phyloP scores from a whole-genome alignment of 1,140 invertebrate genomes.

The Armadillidium nasatum region DNA sequence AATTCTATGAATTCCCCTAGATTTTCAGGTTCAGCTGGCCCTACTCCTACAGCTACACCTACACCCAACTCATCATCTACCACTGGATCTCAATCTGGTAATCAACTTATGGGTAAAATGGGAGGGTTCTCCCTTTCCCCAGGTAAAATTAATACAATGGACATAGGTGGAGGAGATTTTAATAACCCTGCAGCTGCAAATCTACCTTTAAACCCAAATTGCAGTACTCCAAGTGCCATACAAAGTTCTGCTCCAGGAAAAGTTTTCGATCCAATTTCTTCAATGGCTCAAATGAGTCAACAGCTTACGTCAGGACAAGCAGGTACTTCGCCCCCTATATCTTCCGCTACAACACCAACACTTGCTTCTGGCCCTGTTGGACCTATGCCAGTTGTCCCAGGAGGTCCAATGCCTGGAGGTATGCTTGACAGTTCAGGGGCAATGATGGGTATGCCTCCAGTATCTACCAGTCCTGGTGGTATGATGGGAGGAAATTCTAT shows the following conservation, averaged over 20 bases:
- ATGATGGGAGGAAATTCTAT: constrained; percentile 35
- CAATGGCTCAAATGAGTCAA: constrained; percentile 88
- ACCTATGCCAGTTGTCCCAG: constrained; percentile 29
- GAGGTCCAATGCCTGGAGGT: constrained; percentile 39
- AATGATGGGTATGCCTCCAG: constrained; percentile 37
- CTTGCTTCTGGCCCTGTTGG: constrained; percentile 29
- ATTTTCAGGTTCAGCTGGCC: constrained; percentile 33
- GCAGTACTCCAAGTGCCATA: constrained; percentile 58
- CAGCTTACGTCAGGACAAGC: constrained; percentile 65
- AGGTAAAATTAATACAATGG: constrained; percentile 43
- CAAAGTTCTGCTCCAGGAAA: constrained; percentile 45
- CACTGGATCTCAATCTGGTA: constrained; percentile 1
- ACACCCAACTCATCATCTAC: constrained; percentile 4
- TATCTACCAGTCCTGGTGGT: constrained; percentile 40
- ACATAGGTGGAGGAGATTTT: constrained; percentile 35
- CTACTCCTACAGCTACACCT: too few relatives aligned
- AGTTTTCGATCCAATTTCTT: constrained; percentile 83
- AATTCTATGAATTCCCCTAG: constrained; percentile 38
- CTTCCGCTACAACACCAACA: constrained; percentile 33
- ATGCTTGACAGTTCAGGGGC: constrained; percentile 36
- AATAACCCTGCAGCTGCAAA: constrained; percentile 59
- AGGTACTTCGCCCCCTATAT: constrained; percentile 35
- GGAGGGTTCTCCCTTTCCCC: constrained; percentile 36
- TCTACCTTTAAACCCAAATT: constrained; percentile 76
- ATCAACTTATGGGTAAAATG: constrained; percentile 38